phyloP scores from a whole-genome alignment of 2,888 invertebrate species.

The Tachina grossa region DNA sequence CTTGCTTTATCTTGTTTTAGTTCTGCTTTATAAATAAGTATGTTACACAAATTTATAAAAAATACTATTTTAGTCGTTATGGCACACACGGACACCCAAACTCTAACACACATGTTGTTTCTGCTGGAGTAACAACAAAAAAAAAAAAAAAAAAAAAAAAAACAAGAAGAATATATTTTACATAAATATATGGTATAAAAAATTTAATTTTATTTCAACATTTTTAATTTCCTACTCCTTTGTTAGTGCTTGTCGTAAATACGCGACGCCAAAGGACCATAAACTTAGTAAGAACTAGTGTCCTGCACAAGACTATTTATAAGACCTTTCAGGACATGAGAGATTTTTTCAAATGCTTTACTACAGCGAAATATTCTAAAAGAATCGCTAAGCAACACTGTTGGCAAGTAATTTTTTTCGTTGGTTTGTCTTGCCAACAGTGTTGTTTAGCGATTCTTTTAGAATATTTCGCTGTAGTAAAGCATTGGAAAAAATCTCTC shows the following conservation, averaged over 20 bases:
- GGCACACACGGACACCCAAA: neutral
- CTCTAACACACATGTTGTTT: conserved; percentile 8
- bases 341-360: too few relatives aligned
- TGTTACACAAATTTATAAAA: conserved; percentile 29
- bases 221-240: conserved; percentile 82
- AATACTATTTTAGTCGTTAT: neutral
- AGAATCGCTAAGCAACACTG: too few relatives aligned
- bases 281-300: conserved; percentile 77
- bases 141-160: conserved; percentile 34
- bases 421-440: too few relatives aligned
- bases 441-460: too few relatives aligned
- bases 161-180: neutral
- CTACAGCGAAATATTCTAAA: too few relatives aligned
- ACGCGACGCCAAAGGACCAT: conserved; percentile 81
- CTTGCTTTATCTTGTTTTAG: neutral
- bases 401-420: too few relatives aligned
- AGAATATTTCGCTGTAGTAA: too few relatives aligned
- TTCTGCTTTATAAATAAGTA: conserved; percentile 27
- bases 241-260: conserved; percentile 80
- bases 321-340: too few relatives aligned
- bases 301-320: too few relatives aligned
- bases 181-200: conserved; percentile 60
- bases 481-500: too few relatives aligned
- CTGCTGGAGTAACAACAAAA: neutral
- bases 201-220: conserved; percentile 81